phyloP scores from a whole-genome alignment of 2,113 vertebrate species.

The Phodopus roborovskii region DNA sequence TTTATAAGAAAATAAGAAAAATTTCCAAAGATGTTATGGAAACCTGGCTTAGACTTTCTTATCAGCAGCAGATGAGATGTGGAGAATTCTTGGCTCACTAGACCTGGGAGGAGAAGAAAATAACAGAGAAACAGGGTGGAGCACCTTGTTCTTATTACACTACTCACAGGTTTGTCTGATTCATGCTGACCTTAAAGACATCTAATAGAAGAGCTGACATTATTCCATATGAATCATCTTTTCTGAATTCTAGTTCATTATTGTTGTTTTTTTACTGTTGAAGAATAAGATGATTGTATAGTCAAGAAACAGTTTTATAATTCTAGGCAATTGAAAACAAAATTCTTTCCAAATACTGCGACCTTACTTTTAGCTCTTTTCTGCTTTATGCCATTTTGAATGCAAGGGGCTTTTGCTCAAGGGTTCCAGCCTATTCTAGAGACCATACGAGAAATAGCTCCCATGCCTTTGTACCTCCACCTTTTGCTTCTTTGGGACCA shows the following conservation, averaged over 20 bases:
- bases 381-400: neutral
- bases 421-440: neutral
- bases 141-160: constrained; percentile 59
- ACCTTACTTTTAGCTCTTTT: neutral
- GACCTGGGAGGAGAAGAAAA: constrained; percentile 71
- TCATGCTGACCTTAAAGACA: constrained; percentile 81
- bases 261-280: constrained; percentile 83
- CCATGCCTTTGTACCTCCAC: neutral
- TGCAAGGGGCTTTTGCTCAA: neutral
- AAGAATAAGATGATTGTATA: constrained; percentile 67
- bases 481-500: neutral
- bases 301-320: constrained; percentile 71
- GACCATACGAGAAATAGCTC: neutral
- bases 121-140: constrained; percentile 57
- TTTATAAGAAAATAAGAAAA: constrained; percentile 45
- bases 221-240: constrained; percentile 84
- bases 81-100: constrained; percentile 61
- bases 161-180: constrained; percentile 75
- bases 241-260: constrained; percentile 80
- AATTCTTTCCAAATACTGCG: neutral
- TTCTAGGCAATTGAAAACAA: constrained; percentile 34
- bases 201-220: constrained; percentile 76
- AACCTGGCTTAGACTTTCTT: neutral
- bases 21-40: constrained; percentile 37
- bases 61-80: constrained; percentile 50